phyloP scores from a whole-genome alignment of 2,888 invertebrate genomes.

The Anaspis maculata region DNA sequence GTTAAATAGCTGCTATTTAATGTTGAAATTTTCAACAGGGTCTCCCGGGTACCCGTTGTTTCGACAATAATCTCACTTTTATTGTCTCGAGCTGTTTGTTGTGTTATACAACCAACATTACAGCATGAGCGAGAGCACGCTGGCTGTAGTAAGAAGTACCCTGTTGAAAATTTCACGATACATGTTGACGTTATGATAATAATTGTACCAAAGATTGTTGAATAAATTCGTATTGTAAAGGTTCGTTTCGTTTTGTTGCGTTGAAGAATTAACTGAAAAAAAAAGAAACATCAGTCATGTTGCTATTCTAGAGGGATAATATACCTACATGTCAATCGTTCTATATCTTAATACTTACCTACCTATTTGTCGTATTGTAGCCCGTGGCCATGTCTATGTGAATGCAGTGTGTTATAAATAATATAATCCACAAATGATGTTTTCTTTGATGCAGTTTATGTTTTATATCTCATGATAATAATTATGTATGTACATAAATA shows the following conservation, averaged over 20 bases:
- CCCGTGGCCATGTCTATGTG: conserved; percentile 26
- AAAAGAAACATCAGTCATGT: conserved; percentile 3
- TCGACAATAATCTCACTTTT: conserved; percentile 13
- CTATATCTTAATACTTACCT: conserved; percentile 23
- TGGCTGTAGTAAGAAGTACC: conserved; percentile 10
- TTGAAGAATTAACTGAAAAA: no score
- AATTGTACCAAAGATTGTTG: conserved; percentile 30
- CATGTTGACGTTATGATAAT: conserved; percentile 16
- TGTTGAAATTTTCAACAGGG: conserved; percentile 19
- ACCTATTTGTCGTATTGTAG: conserved; percentile 29
- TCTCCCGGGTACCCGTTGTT: neutral
- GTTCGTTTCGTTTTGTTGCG: conserved; percentile 11
- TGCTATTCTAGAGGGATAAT: conserved; percentile 8
- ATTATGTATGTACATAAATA: conserved; percentile 28
- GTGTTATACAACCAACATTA: conserved; percentile 11
- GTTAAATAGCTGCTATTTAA: conserved; percentile 6
- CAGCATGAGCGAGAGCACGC: conserved; percentile 5
- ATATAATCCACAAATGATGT: conserved; percentile 20
- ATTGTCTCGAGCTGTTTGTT: conserved; percentile 4
- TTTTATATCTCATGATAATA: conserved; percentile 26
- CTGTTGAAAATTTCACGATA: conserved; percentile 21
- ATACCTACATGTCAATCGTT: conserved; percentile 19
- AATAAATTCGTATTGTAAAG: conserved; percentile 17
- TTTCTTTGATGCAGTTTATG: conserved; percentile 24
- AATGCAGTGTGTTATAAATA: conserved; percentile 20